Evolutionary conservation across 2,888 invertebrate species (phyloP).

Genomic region (Cenopis cana): DNA sequence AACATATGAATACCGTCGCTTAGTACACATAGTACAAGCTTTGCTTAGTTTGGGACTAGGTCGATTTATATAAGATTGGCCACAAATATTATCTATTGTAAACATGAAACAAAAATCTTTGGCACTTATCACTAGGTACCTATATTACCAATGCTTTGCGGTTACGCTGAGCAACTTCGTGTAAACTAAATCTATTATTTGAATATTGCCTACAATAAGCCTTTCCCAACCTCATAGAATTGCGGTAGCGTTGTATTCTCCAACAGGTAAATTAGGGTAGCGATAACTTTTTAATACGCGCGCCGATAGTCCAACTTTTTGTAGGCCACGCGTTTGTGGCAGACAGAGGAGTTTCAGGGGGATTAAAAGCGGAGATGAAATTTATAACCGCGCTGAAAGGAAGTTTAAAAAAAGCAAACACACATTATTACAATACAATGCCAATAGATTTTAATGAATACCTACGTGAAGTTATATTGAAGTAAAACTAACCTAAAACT

Average conservation of each 20-base stretch:
- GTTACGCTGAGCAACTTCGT: not conserved
- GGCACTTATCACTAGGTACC: not conserved
- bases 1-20: no score
- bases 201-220: constrained; percentile 12
- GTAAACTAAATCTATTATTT: constrained; percentile 8
- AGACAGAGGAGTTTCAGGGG: constrained; percentile 18
- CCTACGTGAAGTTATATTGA: no score
- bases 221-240: constrained; percentile 13
- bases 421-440: constrained; percentile 1
- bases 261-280: constrained; percentile 36
- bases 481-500: no score
- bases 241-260: constrained; percentile 32
- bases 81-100: no score
- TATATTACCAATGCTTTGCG: constrained; percentile 10
- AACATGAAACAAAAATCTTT: not conserved
- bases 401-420: constrained; percentile 14
- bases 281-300: constrained; percentile 42
- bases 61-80: no score
- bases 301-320: constrained; percentile 38
- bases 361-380: constrained; percentile 40
- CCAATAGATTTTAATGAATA: not conserved
- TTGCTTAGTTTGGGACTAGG: no score
- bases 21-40: no score
- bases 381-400: constrained; percentile 5
- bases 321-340: constrained; percentile 38